A percentile compares a stretch with the other conserved stretches of the same genome.
Conservation (phyloP, 2,113 vertebrate species). For the Lamprotornis superbus region DNA sequence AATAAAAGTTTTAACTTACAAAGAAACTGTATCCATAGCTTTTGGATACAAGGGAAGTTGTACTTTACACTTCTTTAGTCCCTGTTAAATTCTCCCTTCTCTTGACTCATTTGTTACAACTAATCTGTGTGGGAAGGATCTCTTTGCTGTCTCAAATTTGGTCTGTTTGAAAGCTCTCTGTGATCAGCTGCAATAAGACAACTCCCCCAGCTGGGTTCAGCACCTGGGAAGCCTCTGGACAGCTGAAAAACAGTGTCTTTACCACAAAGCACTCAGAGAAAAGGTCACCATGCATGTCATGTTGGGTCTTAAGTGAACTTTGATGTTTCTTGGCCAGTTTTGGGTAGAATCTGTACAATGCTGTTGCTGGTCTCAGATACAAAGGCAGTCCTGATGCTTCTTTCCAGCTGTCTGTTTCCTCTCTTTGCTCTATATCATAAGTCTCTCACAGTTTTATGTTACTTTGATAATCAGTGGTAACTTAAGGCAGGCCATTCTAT, state of each 20-base stretch:
- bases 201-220: neutral
- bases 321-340: neutral
- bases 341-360: neutral
- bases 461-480: neutral
- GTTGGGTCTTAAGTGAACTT: neutral
- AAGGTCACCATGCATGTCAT: neutral
- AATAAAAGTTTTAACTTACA: neutral
- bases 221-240: neutral
- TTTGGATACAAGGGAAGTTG: neutral
- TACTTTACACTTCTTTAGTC: neutral
- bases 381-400: neutral
- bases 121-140: neutral
- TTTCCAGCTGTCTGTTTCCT: neutral
- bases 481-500: neutral
- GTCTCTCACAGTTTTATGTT: neutral
- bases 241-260: neutral
- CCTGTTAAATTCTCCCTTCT: neutral
- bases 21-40: neutral
- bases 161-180: neutral
- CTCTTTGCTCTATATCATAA: neutral
- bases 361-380: neutral
- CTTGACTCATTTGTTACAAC: neutral
- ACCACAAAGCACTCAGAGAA: neutral
- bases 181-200: neutral
- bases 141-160: neutral